A percentile compares a stretch with the other conserved stretches of the same genome.
Conservation (phyloP, 2,888 invertebrate genomes). For the Ceratothoa steindachneri region DNA sequence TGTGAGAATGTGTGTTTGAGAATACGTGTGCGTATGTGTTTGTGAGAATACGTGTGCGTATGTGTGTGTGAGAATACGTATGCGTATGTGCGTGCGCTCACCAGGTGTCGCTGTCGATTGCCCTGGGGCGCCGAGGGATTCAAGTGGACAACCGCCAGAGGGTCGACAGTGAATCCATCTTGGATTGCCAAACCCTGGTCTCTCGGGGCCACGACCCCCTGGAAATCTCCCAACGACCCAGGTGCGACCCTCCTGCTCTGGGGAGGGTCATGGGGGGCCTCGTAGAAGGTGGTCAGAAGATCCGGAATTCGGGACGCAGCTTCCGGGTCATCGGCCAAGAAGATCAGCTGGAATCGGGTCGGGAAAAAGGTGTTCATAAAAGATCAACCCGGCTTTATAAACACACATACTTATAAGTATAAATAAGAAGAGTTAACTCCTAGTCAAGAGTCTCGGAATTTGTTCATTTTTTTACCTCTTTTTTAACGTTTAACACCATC, state of each 20-base stretch:
- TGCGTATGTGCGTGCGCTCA: background rate
- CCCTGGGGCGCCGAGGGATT: background rate
- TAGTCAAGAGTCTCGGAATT: no score
- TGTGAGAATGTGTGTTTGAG: background rate
- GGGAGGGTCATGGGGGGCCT: background rate
- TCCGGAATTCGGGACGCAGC: conserved; percentile 34
- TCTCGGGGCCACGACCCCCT: background rate
- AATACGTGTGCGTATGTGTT: background rate
- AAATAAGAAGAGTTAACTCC: no score
- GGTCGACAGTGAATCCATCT: background rate
- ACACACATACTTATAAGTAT: background rate
- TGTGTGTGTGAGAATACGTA: no score
- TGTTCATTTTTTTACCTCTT: no score
- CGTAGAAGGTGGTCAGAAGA: conserved; percentile 18
- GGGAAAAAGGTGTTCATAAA: no score
- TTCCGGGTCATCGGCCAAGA: conserved; percentile 38
- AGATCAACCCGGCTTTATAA: background rate
- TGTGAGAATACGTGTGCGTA: no score
- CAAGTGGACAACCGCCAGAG: background rate
- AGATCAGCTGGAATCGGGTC: conserved; percentile 27
- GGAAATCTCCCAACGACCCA: background rate
- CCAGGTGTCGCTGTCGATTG: background rate
- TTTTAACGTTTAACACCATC: no score
- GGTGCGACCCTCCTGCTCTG: background rate
- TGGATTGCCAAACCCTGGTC: background rate